Base-by-base conservation (phyloP, 1,140 invertebrate genomes). In the Nixonia krombeini region DNA sequence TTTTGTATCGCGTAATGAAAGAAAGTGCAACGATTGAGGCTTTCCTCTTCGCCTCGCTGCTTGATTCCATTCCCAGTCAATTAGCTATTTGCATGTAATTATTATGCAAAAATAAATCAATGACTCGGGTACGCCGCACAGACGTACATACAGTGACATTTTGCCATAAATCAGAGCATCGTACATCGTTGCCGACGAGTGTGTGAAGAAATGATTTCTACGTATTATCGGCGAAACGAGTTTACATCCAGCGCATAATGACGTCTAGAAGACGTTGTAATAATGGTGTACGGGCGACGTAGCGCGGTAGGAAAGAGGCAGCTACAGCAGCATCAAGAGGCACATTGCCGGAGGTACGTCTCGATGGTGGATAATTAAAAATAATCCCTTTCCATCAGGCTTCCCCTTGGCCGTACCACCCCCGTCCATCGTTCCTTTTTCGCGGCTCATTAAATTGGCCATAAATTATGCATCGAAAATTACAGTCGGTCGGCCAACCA, bases 401-500 rank as follows among this genome's bases (percentile, higher is more conserved):
- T 62, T 72, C 28, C 18, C 17, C 52, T 40, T 38, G 31, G 40
- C 35, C 56, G 42, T 41, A 45, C 37, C 63, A 57, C 59, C 52
- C 58, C 47, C 52, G 35, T 53, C 47, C 52, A 63, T 78, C 75
- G 72, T 75, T 79, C 74, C 75, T 79, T 83, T 81, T 83, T 83
- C 78, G 79, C 80, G 79, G 80, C 82, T 84, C 80, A 84, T 85
- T 85, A 84, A 83, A 84, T 85, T 75, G 79, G 76, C 81, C 78
- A 84, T 85, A 85, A 85, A 85, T 85, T 85, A 84, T 84, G 81
- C 82, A 84, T 85, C 80, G 82, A 84, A 85, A 84, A 85, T 85
- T 85, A 83, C 78, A 77, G 76, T 29, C n/a, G n/a, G n/a, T n/a
- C 53, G 52, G 17, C 55, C 38, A 56, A 56, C 53, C 50, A 59